Conservation (phyloP, 1,140 invertebrate genomes). For the Theocolax elegans region DNA sequence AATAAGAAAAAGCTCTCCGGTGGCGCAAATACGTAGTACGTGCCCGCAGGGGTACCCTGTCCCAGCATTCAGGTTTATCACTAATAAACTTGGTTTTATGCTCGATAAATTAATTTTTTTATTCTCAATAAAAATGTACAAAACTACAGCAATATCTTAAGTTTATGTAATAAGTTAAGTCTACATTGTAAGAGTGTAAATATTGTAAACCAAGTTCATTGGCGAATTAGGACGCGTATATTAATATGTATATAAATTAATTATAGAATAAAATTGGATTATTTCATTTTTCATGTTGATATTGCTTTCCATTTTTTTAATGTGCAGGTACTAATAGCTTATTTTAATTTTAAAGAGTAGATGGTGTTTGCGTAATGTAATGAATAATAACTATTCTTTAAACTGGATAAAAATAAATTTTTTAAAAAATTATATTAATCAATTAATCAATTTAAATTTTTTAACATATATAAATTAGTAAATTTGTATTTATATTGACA, state of each 20-base stretch:
- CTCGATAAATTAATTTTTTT: not conserved
- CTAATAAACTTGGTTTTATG: conserved; percentile 59
- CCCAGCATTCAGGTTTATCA: conserved; percentile 94
- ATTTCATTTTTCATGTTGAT: too few species aligned
- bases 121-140: not conserved
- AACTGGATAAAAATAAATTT: too few species aligned
- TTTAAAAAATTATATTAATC: too few species aligned
- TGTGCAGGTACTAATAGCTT: too few species aligned
- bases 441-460: too few species aligned
- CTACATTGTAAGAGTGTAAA: not conserved
- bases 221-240: not conserved
- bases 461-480: too few species aligned
- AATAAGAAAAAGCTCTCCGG: conserved; percentile 47
- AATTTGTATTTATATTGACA: too few species aligned
- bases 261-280: conserved; percentile 23
- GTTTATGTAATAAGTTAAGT: not conserved
- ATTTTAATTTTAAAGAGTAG: too few species aligned
- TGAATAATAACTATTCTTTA: too few species aligned
- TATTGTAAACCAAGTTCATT: conserved; percentile 37
- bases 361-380: too few species aligned
- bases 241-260: conserved; percentile 4
- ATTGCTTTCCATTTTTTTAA: not conserved
- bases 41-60: conserved; percentile 93
- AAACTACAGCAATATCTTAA: not conserved
- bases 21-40: conserved; percentile 61